phyloP scores from a whole-genome alignment of 2,797 vertebrate genomes.

The Eutrigla gurnardus region DNA sequence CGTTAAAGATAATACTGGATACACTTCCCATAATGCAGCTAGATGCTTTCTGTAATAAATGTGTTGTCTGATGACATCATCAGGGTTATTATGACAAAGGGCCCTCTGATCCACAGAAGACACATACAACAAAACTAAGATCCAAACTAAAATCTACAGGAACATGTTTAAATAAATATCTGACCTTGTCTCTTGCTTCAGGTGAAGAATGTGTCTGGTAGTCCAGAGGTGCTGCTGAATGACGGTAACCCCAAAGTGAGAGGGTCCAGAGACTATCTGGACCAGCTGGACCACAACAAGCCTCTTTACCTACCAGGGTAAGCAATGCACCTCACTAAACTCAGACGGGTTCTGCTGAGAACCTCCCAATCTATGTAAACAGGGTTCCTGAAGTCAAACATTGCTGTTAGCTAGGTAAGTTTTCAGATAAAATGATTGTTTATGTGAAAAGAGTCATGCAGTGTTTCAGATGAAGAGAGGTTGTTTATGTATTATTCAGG shows the following conservation, averaged over 20 bases:
- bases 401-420: too few relatives aligned
- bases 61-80: slow-evolving; percentile 1
- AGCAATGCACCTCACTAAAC: slow-evolving; percentile 45
- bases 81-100: not conserved
- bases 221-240: slow-evolving; percentile 76
- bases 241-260: slow-evolving; percentile 80
- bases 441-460: not conserved
- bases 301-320: slow-evolving; percentile 85
- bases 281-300: slow-evolving; percentile 76
- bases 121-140: not conserved
- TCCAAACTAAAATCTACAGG: not conserved
- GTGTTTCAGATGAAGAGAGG: not conserved
- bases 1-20: not conserved
- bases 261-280: slow-evolving; percentile 76
- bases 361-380: too few relatives aligned
- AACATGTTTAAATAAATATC: not conserved
- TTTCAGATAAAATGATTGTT: too few relatives aligned
- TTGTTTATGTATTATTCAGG: too few relatives aligned
- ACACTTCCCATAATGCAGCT: not conserved
- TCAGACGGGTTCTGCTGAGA: too few relatives aligned
- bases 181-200: slow-evolving; percentile 56
- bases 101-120: not conserved
- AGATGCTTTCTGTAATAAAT: not conserved
- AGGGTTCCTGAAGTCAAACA: too few relatives aligned
- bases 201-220: slow-evolving; percentile 88